Evolutionary conservation across 2,113 vertebrate genomes (phyloP).

Genomic region (Meriones unguiculatus): DNA sequence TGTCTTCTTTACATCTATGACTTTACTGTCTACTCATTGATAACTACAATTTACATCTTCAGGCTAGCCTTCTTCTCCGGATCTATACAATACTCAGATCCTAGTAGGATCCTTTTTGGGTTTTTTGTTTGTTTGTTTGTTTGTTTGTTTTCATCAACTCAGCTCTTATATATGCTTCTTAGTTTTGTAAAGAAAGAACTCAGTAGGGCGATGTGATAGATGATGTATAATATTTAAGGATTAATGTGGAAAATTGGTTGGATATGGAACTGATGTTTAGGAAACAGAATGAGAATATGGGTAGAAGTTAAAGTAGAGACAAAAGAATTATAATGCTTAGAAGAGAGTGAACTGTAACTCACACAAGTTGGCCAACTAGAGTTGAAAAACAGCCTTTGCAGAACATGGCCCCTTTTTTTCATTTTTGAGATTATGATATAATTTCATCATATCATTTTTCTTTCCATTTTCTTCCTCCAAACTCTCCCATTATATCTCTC

Average conservation of each 20-base stretch:
- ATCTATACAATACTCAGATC: background rate
- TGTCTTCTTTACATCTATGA: background rate
- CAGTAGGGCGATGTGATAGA: background rate
- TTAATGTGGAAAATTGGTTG: background rate
- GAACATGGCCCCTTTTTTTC: background rate
- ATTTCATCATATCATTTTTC: background rate
- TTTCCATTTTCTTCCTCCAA: background rate
- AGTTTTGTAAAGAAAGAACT: background rate
- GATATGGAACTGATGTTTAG: background rate
- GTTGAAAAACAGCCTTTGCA: background rate
- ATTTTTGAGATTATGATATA: background rate
- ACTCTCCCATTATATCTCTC: background rate
- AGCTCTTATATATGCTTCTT: background rate
- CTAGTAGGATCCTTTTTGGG: background rate
- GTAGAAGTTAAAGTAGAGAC: conserved; percentile 1
- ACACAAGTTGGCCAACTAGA: background rate
- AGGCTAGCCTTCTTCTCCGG: background rate
- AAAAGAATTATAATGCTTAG: background rate
- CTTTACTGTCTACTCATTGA: background rate
- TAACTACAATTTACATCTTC: background rate
- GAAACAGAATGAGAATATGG: conserved; percentile 1
- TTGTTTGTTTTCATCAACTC: background rate
- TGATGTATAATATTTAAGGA: background rate
- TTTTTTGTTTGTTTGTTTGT: background rate
- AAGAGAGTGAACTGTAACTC: background rate